Conservation (phyloP, 2,888 invertebrate genomes). For the Leucophenga maculata region DNA sequence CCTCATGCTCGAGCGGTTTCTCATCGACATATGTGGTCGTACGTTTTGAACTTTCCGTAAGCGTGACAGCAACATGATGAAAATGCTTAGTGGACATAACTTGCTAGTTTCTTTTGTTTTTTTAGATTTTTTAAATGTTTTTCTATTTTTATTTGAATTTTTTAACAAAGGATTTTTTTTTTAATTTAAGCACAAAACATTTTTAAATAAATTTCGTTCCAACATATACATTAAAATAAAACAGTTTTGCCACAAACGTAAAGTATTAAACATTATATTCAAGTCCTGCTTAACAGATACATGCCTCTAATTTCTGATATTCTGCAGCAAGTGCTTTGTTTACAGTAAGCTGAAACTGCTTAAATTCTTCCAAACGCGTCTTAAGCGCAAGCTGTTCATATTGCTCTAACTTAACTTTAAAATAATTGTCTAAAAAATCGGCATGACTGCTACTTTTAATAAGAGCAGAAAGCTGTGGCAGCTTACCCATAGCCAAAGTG, state of each 20-base stretch:
- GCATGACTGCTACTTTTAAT: too few species aligned
- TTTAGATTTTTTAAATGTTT: neutral
- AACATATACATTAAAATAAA: neutral
- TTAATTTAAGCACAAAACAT: neutral
- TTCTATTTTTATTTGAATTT: neutral
- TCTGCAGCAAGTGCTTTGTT: neutral
- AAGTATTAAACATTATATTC: neutral
- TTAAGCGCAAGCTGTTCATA: neutral
- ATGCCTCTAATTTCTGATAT: neutral
- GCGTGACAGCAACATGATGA: constrained; percentile 50
- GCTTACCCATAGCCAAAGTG: too few species aligned
- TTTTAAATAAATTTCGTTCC: neutral
- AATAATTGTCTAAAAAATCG: neutral
- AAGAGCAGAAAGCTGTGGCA: too few species aligned
- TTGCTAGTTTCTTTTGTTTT: neutral
- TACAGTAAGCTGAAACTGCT: neutral
- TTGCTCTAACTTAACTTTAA: neutral
- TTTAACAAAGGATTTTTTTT: neutral
- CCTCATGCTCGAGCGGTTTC: constrained; percentile 29
- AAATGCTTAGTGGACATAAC: constrained; percentile 11
- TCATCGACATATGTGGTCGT: constrained; percentile 24
- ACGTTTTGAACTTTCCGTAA: constrained; percentile 44
- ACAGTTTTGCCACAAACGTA: neutral
- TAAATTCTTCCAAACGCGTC: neutral
- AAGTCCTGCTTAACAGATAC: neutral